Evolutionary conservation across 2,113 vertebrate species (phyloP).

Genomic region (Petrocephalus zakoni): DNA sequence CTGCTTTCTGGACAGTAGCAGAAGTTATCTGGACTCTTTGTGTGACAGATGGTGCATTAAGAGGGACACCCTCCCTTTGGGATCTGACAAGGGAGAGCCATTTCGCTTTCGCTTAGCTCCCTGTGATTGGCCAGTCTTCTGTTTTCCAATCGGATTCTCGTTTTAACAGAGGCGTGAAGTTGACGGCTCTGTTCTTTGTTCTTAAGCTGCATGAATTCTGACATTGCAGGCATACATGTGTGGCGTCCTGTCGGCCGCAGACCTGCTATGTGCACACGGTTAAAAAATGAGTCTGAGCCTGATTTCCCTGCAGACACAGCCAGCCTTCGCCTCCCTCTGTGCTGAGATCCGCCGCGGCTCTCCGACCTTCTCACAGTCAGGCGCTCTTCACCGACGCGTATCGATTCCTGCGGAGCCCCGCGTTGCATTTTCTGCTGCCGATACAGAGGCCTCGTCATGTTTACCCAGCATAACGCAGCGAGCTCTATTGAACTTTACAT

Average conservation of each 20-base stretch:
- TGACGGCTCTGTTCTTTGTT: neutral
- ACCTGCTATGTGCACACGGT: neutral
- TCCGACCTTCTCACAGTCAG: neutral
- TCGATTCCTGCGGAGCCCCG: neutral
- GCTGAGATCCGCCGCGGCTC: neutral
- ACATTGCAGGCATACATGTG: neutral
- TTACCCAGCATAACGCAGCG: neutral
- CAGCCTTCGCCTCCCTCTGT: neutral
- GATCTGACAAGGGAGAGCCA: neutral
- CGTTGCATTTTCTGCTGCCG: neutral
- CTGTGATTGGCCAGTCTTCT: neutral
- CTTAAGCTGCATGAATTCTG: neutral
- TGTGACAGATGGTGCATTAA: neutral
- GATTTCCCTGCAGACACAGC: neutral
- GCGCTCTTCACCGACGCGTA: neutral
- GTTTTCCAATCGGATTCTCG: neutral
- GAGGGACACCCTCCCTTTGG: neutral
- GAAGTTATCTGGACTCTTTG: neutral
- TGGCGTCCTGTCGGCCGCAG: neutral
- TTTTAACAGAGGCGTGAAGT: neutral
- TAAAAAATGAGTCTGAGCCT: neutral
- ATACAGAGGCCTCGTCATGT: neutral
- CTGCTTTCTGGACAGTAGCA: neutral
- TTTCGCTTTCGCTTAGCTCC: neutral
- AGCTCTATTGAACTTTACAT: neutral